phyloP scores from a whole-genome alignment of 2,797 vertebrate genomes.

The Hipposideros larvatus region DNA sequence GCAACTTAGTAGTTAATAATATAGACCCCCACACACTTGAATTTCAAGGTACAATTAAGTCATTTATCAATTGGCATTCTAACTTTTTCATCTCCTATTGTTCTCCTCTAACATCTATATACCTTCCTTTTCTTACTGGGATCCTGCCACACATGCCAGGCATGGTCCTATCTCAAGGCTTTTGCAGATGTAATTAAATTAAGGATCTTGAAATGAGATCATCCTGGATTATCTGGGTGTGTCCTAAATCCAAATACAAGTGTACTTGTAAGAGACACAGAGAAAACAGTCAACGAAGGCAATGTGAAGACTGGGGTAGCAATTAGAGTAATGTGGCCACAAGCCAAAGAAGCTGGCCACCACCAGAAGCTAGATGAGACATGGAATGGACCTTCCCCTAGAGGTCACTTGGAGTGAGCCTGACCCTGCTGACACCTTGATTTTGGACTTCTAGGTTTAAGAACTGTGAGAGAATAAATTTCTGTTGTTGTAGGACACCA shows the following conservation, averaged over 20 bases:
- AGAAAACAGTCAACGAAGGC: neutral
- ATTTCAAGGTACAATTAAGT: slow-evolving; percentile 11
- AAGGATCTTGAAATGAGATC: slow-evolving; percentile 28
- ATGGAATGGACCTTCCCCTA: neutral
- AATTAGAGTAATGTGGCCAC: neutral
- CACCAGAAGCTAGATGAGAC: neutral
- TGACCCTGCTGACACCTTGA: neutral
- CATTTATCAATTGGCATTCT: neutral
- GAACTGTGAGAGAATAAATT: neutral
- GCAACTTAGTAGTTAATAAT: neutral
- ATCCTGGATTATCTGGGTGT: neutral
- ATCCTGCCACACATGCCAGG: neutral
- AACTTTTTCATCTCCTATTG: neutral
- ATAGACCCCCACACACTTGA: neutral
- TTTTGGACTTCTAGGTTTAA: neutral
- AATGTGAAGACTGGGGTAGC: neutral
- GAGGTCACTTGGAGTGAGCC: neutral
- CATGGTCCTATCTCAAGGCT: neutral
- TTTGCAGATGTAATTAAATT: slow-evolving; percentile 10
- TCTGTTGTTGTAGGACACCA: neutral
- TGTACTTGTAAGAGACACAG: neutral
- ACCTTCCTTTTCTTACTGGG: neutral
- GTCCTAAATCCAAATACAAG: neutral
- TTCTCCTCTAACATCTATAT: neutral
- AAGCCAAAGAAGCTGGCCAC: neutral